These are phyloP conservation scores for Temnothorax unifasciatus DNA, from an alignment of 2,888 invertebrate genomes.

Conservation along the genomic window DNA sequence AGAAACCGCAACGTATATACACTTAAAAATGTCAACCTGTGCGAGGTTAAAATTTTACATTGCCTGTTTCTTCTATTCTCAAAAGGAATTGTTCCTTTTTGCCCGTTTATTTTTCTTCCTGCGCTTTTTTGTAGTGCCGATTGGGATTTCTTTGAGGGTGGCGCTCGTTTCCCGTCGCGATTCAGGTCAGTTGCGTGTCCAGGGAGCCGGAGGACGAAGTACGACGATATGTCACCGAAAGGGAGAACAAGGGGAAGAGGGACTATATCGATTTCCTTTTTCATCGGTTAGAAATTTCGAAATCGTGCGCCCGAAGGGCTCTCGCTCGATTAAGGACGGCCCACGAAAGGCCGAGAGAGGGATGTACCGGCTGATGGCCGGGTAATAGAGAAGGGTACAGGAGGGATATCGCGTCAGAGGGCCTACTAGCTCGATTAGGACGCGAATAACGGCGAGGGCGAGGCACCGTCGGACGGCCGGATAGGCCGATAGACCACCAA, in stretches of 20 bases:
- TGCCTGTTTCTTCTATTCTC: no score
- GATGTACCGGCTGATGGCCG: conserved; percentile 59
- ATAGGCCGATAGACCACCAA: conserved; percentile 40
- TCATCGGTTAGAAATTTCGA: conserved; percentile 71
- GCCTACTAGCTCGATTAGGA: conserved; percentile 48
- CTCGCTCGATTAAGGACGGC: conserved; percentile 30
- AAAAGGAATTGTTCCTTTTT: no score
- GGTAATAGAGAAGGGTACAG: conserved; percentile 41
- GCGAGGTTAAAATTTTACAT: no score
- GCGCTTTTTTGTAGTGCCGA: no score
- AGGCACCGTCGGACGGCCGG: conserved; percentile 38
- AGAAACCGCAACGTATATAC: no score
- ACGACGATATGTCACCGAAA: conserved; percentile 54
- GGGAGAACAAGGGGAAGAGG: conserved; percentile 22
- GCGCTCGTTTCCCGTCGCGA: no score
- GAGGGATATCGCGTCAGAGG: conserved; percentile 46
- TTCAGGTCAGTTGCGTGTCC: no score
- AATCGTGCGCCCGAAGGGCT: conserved; percentile 54
- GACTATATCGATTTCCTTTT: conserved; percentile 72
- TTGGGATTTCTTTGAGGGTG: no score
- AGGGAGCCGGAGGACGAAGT: no score
- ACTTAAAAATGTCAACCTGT: no score
- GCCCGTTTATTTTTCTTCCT: no score
- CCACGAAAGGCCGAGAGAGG: conserved; percentile 62
- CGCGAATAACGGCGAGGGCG: conserved; percentile 44